These are phyloP conservation scores for Drosophila prosaltans DNA, from an alignment of 1,140 invertebrate genomes.

Conservation along the genomic window DNA sequence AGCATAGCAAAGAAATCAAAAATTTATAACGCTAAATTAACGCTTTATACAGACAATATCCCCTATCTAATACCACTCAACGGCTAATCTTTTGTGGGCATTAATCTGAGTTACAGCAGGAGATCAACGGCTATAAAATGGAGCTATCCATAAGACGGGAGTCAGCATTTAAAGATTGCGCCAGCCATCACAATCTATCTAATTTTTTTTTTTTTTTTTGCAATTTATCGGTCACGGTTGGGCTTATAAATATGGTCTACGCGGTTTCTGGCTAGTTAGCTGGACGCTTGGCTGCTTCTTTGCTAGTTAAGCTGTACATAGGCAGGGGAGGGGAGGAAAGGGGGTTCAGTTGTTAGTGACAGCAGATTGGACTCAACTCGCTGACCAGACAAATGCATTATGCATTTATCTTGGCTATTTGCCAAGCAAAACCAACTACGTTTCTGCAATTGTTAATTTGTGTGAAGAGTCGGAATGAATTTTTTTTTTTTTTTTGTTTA, in stretches of 20 bases:
- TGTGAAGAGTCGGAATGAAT: constrained; percentile 38
- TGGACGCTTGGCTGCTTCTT: constrained; percentile 44
- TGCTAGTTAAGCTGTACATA: constrained; percentile 43
- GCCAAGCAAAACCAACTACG: constrained; percentile 56
- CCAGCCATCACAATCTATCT: constrained; percentile 9
- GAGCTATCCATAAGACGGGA: constrained; percentile 29
- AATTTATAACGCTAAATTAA: constrained; percentile 26
- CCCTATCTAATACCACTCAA: constrained; percentile 32
- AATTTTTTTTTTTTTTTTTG: constrained; percentile 11
- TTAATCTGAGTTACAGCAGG: constrained; percentile 15
- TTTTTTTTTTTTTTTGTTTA: background rate
- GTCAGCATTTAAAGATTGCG: constrained; percentile 24
- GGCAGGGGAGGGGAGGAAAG: background rate
- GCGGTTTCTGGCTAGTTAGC: constrained; percentile 35
- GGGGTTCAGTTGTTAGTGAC: constrained; percentile 13
- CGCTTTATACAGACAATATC: constrained; percentile 43
- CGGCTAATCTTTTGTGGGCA: constrained; percentile 19
- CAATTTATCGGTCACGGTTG: constrained; percentile 65
- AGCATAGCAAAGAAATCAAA: constrained; percentile 6
- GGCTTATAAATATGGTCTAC: constrained; percentile 40
- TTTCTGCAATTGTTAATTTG: constrained; percentile 64
- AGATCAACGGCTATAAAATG: constrained; percentile 54
- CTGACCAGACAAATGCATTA: constrained; percentile 57
- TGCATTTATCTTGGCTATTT: constrained; percentile 65
- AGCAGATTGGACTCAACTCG: constrained; percentile 31